Conservation (phyloP, 2,113 vertebrate species). For the Neogobius melanostomus region DNA sequence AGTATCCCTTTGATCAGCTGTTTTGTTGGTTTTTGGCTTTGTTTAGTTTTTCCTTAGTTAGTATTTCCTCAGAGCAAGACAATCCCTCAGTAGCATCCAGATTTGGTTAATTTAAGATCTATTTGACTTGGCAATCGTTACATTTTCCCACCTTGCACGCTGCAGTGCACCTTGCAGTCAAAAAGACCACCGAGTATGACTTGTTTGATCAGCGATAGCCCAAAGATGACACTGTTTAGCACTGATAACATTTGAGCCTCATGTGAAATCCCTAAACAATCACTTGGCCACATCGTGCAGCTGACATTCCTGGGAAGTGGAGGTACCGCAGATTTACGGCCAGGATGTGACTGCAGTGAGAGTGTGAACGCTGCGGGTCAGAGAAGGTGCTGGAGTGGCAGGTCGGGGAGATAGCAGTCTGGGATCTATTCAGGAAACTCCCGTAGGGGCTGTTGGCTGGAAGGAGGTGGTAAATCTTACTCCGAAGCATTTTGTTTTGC, state of each 20-base stretch:
- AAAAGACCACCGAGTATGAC: conserved; percentile 38
- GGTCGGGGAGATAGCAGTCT: conserved; percentile 67
- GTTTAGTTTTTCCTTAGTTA: too few species aligned
- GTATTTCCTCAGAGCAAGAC: too few species aligned
- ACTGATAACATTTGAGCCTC: conserved; percentile 75
- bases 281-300: conserved; percentile 43
- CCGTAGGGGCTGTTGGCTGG: conserved; percentile 59
- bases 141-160: neutral
- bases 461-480: conserved; percentile 60
- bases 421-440: conserved; percentile 68
- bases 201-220: conserved; percentile 45
- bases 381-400: conserved; percentile 60
- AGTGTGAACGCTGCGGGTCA: conserved; percentile 55
- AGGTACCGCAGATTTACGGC: conserved; percentile 63
- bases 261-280: conserved; percentile 68
- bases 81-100: too few species aligned
- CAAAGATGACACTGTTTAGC: conserved; percentile 45
- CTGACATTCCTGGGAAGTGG: conserved; percentile 66
- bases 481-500: conserved; percentile 54
- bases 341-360: conserved; percentile 58
- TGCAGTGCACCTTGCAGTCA: neutral
- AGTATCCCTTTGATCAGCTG: too few species aligned
- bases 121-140: neutral
- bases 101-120: too few species aligned
- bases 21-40: too few species aligned